Base-by-base conservation (phyloP, 2,113 vertebrate genomes). In the Burhinus bistriatus region DNA sequence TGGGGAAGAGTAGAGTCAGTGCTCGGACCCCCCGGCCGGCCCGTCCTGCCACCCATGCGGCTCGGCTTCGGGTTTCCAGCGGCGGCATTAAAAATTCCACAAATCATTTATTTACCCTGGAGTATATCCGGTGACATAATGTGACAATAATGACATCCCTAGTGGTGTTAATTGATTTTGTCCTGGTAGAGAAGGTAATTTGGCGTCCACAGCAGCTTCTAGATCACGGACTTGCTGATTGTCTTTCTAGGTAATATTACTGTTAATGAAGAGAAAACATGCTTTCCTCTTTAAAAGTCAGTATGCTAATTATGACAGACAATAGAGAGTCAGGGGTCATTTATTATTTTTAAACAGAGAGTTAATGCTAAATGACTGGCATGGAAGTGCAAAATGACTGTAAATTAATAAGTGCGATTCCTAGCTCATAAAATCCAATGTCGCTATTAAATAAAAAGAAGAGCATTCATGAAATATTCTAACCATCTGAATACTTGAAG, bases 81-180 rank as follows among this genome's bases (percentile, higher is more conserved):
- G 3, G 83, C 45, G 0, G 78, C 92, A 95, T 96, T 98, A 97
- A 97, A 98, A 98, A 98, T 98, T 97, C 97, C 97, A 98, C 97
- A 97, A 98, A 98, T 98, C 98, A 98, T 98, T 98, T 98, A 97
- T 98, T 98, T 97, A 96, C 98, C 97, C 98, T 98, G 94, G 98
- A 98, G 98, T 98, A 97, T 98, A 98, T 98, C 97, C 23, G 87
- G 98, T 98, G 98, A 98, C 98, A 98, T 98, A 98, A 98, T 98
- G 98, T 98, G 98, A 98, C 98, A 98, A 98, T 98, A 98, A 98
- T 98, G 98, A 98, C 98, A 98, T 98, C 98, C 98, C 98, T 96
- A 64, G 98, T 98, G 98, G 98, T 98, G 98, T 98, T 98, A 98
- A 98, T 98, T 99, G 98, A 99, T 98, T 98, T 98, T 98, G 98